Percentiles rank a stretch among this genome's conserved stretches.
These are phyloP conservation scores for Alfaro cultratus DNA, from an alignment of 2,797 vertebrate species.

Conservation along the genomic window DNA sequence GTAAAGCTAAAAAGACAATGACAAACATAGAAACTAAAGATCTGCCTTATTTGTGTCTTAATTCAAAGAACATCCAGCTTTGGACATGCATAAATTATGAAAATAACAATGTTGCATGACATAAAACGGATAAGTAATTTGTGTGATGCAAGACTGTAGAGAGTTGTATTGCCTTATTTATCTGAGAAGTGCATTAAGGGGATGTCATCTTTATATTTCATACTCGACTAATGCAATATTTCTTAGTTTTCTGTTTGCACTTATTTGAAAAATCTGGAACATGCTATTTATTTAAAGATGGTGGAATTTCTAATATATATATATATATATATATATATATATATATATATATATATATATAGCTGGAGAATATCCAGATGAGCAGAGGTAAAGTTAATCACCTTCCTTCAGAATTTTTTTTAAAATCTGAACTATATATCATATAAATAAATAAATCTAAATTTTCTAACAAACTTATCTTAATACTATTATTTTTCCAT, in stretches of 20 bases:
- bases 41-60: slow-evolving; percentile 7
- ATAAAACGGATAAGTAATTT: slow-evolving; percentile 13
- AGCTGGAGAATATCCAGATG: background rate
- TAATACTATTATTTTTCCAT: background rate
- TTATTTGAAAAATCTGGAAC: background rate
- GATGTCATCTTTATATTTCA: slow-evolving; percentile 22
- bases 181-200: slow-evolving; percentile 15
- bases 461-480: background rate
- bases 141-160: background rate
- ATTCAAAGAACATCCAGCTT: background rate
- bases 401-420: background rate
- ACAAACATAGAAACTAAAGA: background rate
- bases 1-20: background rate
- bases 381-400: background rate
- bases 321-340: no score
- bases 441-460: background rate
- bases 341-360: no score
- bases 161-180: slow-evolving; percentile 10
- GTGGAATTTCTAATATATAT: background rate
- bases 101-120: slow-evolving; percentile 16
- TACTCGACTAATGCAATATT: background rate
- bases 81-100: slow-evolving; percentile 35
- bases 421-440: no score
- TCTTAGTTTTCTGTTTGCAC: background rate
- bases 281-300: background rate